Percentiles rank a stretch among this genome's conserved stretches.
Evolutionary conservation across 2,888 invertebrate species (phyloP).

Genomic region (Sarcophaga variegata): DNA sequence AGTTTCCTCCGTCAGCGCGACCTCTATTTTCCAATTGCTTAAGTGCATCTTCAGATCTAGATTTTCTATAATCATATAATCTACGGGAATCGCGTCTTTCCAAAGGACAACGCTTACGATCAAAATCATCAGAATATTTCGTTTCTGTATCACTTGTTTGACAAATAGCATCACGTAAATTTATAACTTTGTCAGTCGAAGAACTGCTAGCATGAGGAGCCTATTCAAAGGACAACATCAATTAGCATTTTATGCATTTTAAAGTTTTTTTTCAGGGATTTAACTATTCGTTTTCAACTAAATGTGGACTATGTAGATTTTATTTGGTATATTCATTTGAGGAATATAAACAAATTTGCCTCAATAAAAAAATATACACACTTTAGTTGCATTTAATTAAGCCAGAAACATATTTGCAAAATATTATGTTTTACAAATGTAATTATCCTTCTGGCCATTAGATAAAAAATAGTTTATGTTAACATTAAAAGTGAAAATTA

Average conservation of each 20-base stretch:
- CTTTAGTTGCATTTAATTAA: too few relatives aligned
- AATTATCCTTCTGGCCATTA: too few relatives aligned
- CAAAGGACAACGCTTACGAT: slow-evolving; percentile 72
- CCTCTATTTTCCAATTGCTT: slow-evolving; percentile 70
- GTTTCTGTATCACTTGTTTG: slow-evolving; percentile 81
- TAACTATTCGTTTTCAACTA: too few relatives aligned
- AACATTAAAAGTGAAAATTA: too few relatives aligned
- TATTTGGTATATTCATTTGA: neutral
- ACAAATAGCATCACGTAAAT: slow-evolving; percentile 80
- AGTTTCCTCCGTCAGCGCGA: slow-evolving; percentile 79
- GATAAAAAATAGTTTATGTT: too few relatives aligned
- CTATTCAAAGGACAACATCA: slow-evolving; percentile 66
- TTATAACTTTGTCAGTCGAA: slow-evolving; percentile 72
- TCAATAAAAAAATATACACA: too few relatives aligned
- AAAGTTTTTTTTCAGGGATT: neutral
- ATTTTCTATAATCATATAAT: slow-evolving; percentile 77
- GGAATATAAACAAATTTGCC: too few relatives aligned
- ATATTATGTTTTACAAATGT: too few relatives aligned
- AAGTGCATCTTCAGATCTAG: slow-evolving; percentile 76
- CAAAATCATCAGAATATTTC: slow-evolving; percentile 71
- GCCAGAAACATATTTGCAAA: too few relatives aligned
- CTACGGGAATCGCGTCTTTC: slow-evolving; percentile 71
- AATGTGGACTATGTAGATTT: neutral
- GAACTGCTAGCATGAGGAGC: slow-evolving; percentile 35
- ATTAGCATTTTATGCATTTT: neutral